Conservation (phyloP, 2,113 vertebrate species). For the Paracanthobrama guichenoti region DNA sequence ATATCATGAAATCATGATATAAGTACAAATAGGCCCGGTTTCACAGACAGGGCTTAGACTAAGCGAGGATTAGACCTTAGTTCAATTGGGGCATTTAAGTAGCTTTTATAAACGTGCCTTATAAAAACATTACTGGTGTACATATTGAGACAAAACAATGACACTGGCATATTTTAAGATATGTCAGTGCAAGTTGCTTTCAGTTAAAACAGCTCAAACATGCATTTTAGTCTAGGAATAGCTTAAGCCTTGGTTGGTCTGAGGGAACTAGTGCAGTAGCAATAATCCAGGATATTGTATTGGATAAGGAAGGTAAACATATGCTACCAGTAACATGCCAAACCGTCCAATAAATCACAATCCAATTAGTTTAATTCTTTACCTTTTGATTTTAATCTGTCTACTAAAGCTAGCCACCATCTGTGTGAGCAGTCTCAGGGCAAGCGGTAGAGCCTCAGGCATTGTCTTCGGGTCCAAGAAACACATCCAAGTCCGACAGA, state of each 20-base stretch:
- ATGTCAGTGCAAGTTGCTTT: too few relatives aligned
- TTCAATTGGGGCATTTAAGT: too few relatives aligned
- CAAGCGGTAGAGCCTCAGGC: slow-evolving; percentile 51
- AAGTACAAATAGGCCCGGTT: background rate
- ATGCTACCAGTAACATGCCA: slow-evolving; percentile 50
- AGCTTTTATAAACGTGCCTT: too few relatives aligned
- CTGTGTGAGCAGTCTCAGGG: slow-evolving; percentile 58
- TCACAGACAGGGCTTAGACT: too few relatives aligned
- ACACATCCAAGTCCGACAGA: slow-evolving; percentile 18
- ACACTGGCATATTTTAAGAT: too few relatives aligned
- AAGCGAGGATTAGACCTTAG: too few relatives aligned
- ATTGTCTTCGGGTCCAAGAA: slow-evolving; percentile 22
- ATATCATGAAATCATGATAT: background rate
- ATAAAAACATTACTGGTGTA: too few relatives aligned
- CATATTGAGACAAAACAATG: too few relatives aligned
- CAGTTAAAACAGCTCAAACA: too few relatives aligned
- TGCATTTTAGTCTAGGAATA: too few relatives aligned
- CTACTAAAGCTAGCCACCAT: slow-evolving; percentile 55
- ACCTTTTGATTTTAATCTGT: slow-evolving; percentile 65
- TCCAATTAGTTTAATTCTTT: slow-evolving; percentile 63
- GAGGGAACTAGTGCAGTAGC: slow-evolving; percentile 37
- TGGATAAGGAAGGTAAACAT: slow-evolving; percentile 57
- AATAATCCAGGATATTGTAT: slow-evolving; percentile 57
- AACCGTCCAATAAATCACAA: slow-evolving; percentile 59
- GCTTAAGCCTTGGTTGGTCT: background rate